Evolutionary conservation across 2,888 invertebrate species (phyloP), one percentile per base, ranked within the genome.

Genomic region (Diarsia dahlii): DNA sequence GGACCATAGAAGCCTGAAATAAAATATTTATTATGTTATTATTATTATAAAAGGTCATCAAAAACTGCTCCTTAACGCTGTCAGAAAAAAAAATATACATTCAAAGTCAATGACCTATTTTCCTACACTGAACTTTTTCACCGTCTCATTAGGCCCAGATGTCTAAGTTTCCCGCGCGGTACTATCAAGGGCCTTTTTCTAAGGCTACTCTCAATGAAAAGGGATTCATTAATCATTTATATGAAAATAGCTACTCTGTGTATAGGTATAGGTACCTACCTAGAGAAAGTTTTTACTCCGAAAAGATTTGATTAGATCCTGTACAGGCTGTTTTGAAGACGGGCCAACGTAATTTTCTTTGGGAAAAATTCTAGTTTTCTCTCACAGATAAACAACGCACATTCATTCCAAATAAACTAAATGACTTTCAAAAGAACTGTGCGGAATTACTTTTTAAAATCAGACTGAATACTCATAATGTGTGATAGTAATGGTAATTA

Each of bases 121-220:
- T 48, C 18, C 18, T 34, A 18, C 9, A 18, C 13, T 18, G 18
- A 48, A 71, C n/a, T 71, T 34, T 68, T 34, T 23, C 13, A 23
- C 12, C 34, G 23, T 52, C 39, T 73, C 50, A 72, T 71, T 72
- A 39, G 39, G 39, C 1, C 18, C 15, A 46, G 45, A 48, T 52
- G 39, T 73, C 39, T 50, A 39, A 73, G 39, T 71, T 71, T 73
- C 50, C 71, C 39, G 18, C 73, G 10, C 39, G 45, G 23, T 15
- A 12, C 71, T 39, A 71, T 18, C 9, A 48, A 71, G 71, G 0
- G 23, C 1, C 2, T 72, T 71, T 71, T 50, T 71, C 20, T 39
- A 15, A 72, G 50, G 46, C 12, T 13, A 23, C 23, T 34, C 8
- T 48, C 48, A 18, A 48, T 71, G 39, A 73, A 71, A 52, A 2